Percentiles rank a stretch among this genome's conserved stretches.
These are phyloP conservation scores for Corvus moneduloides DNA, from an alignment of 2,113 vertebrate genomes.

Conservation along the genomic window DNA sequence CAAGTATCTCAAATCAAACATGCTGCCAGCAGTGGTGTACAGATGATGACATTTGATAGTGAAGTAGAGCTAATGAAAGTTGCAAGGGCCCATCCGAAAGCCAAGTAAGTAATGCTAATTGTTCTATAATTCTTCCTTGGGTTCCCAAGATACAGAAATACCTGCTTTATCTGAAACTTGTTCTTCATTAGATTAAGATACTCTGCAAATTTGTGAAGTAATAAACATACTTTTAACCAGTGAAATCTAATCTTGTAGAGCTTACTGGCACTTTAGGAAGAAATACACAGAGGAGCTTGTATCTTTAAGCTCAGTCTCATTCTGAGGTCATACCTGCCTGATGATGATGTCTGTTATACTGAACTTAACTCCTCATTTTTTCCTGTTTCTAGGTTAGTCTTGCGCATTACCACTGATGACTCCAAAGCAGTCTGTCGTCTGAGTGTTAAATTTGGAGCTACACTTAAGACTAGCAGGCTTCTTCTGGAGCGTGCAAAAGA, in stretches of 20 bases:
- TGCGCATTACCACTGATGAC: constrained; percentile 96
- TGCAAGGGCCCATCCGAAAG: constrained; percentile 88
- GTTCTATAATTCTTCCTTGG: not conserved
- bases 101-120: constrained; percentile 83
- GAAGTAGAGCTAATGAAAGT: constrained; percentile 97
- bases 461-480: constrained; percentile 86
- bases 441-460: constrained; percentile 96
- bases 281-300: not conserved
- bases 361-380: not conserved
- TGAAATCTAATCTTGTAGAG: not conserved
- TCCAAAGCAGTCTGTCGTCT: constrained; percentile 93
- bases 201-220: not conserved
- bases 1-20: constrained; percentile 98
- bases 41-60: constrained; percentile 99
- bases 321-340: not conserved
- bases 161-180: not conserved
- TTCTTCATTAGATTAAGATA: not conserved
- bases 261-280: not conserved
- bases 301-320: not conserved
- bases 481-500: constrained; percentile 91
- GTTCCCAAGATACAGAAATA: not conserved
- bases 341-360: not conserved
- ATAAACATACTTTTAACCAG: not conserved
- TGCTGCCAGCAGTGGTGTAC: constrained; percentile 89
- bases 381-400: constrained; percentile 79